These are phyloP conservation scores for Phengaris arion DNA, from an alignment of 2,888 invertebrate genomes.

Conservation along the genomic window DNA sequence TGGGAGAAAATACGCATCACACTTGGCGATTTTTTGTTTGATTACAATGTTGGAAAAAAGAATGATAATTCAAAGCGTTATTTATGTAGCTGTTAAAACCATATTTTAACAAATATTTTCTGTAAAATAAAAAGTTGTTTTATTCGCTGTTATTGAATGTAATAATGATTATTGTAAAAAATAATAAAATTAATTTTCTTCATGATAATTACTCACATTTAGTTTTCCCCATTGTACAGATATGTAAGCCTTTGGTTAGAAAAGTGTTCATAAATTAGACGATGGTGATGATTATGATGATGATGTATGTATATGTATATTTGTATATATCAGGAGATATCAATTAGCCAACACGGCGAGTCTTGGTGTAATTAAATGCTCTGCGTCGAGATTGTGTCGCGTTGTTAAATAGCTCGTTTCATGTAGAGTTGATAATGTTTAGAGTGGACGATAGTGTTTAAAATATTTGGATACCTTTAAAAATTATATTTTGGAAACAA, in stretches of 20 bases:
- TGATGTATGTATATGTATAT: neutral
- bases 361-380: constrained; percentile 12
- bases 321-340: constrained; percentile 1
- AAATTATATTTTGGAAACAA: too few relatives aligned
- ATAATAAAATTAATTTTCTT: too few relatives aligned
- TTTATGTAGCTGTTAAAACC: neutral
- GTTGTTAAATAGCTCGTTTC: constrained; percentile 17
- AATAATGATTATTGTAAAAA: too few relatives aligned
- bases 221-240: too few relatives aligned
- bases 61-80: neutral
- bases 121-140: neutral
- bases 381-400: constrained; percentile 19
- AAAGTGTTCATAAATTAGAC: too few relatives aligned
- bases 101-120: neutral
- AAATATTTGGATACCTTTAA: too few relatives aligned
- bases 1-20: constrained; percentile 54
- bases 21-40: constrained; percentile 34
- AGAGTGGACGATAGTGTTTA: neutral
- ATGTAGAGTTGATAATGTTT: neutral
- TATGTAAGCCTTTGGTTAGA: too few relatives aligned
- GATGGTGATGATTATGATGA: too few relatives aligned
- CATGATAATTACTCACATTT: too few relatives aligned
- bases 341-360: constrained; percentile 14
- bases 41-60: neutral
- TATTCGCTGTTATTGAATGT: neutral